Percentiles rank a stretch among this genome's conserved stretches.
phyloP scores from a whole-genome alignment of 2,113 vertebrate species.

The Chionomys nivalis region DNA sequence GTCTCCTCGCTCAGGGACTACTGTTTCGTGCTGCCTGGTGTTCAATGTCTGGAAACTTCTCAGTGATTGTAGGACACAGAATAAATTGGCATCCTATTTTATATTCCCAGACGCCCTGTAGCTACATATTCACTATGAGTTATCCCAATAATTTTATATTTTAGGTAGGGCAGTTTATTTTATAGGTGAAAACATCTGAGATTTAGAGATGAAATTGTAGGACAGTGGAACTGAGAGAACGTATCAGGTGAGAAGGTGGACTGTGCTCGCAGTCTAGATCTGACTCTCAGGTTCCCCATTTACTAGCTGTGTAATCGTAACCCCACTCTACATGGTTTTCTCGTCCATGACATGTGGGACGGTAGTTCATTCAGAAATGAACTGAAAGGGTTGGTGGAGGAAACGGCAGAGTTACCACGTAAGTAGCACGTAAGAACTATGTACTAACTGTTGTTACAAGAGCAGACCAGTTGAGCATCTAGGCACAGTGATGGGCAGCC shows the following conservation, averaged over 20 bases:
- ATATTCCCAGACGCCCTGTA: conserved; percentile 35
- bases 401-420: not conserved
- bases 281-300: not conserved
- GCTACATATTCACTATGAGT: conserved; percentile 36
- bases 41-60: conserved; percentile 60
- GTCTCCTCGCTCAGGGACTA: conserved; percentile 61
- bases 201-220: not conserved
- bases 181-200: conserved; percentile 53
- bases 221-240: not conserved
- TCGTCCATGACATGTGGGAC: not conserved
- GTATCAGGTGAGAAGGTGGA: conserved; percentile 7
- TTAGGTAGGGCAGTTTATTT: conserved; percentile 13
- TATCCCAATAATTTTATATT: not conserved
- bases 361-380: conserved; percentile 12
- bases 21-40: conserved; percentile 61
- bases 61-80: conserved; percentile 31
- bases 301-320: not conserved
- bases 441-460: conserved; percentile 7
- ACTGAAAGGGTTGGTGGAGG: not conserved
- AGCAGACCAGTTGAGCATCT: not conserved
- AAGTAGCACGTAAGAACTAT: not conserved
- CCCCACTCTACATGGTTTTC: not conserved
- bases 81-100: not conserved
- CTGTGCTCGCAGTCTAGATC: not conserved
- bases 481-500: not conserved